Evolutionary conservation across 1,140 invertebrate genomes (phyloP), one percentile per base, ranked within the genome.

Genomic region (Megalopta genalis): DNA sequence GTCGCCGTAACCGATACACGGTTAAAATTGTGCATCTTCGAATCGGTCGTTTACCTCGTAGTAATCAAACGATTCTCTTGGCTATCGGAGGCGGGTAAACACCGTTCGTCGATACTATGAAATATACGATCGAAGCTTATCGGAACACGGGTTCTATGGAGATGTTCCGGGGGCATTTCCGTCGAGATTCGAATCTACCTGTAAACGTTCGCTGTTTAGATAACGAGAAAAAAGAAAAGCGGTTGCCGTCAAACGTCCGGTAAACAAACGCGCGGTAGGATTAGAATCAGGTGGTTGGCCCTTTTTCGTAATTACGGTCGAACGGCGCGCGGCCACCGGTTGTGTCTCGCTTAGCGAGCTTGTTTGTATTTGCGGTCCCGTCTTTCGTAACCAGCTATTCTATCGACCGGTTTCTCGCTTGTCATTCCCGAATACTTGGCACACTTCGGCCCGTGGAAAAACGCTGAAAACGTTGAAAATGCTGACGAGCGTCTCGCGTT

Each of bases 351-450:
- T 46, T 2, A 12, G 42, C 10, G 7, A 27, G 39, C 32, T 54
- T 71, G 64, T 77, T 71, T 64, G 46, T 64, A 42, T 46, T 46
- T 46, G 10, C 21, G 64, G 67, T 77, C 37, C 4, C n/a, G 10
- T 54, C 49, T 66, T 64, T 66, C 46, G 62, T 67, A 76, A 77
- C 60, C 59, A 77, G 39, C 27, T 77, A 77, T 77, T n/a, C 27
- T 71, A 81, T 81, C 62, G 79, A 77, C 74, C 67, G 62, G 52
- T 77, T 46, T 77, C n/a, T 81, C 74, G 77, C 67, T 37, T 64
- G 52, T 65, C 42, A 74, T 74, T 39, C 39, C 39, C 62, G 64
- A 73, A 60, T 73, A 60, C 39, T 74, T 59, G 25, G 46, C 59
- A 80, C 64, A 66, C n/a, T 66, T 66, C 8, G 64, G 42, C n/a